Evolutionary conservation across 2,888 invertebrate species (phyloP).

Genomic region (Euplexia lucipara): DNA sequence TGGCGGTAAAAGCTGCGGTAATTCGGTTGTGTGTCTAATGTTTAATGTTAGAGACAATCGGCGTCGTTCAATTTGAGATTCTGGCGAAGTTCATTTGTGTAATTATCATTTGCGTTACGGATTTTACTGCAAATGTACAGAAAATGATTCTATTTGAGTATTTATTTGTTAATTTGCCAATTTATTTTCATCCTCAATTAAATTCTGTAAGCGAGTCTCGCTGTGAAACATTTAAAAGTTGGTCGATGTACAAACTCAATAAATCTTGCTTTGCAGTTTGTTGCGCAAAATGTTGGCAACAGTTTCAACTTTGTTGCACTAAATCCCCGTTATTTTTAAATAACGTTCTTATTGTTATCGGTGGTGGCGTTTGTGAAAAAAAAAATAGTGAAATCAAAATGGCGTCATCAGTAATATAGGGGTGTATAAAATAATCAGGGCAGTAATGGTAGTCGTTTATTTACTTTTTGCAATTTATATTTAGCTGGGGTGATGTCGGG

Average conservation of each 20-base stretch:
- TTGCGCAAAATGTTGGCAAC: slow-evolving; percentile 57
- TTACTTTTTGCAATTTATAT: slow-evolving; percentile 89
- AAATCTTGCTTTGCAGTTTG: slow-evolving; percentile 48
- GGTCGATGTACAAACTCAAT: slow-evolving; percentile 45
- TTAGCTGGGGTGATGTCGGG: slow-evolving; percentile 73
- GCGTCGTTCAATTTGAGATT: slow-evolving; percentile 13
- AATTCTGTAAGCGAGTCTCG: slow-evolving; percentile 46
- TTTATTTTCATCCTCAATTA: slow-evolving; percentile 29
- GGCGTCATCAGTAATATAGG: slow-evolving; percentile 79
- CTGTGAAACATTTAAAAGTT: slow-evolving; percentile 47
- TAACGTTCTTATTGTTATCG: slow-evolving; percentile 69
- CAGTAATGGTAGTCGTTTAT: slow-evolving; percentile 88
- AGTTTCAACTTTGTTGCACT: slow-evolving; percentile 46
- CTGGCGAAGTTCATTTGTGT: slow-evolving; percentile 18
- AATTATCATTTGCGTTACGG: slow-evolving; percentile 3
- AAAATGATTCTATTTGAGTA: slow-evolving; percentile 13
- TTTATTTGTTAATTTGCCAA: slow-evolving; percentile 20
- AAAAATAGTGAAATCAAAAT: slow-evolving; percentile 81
- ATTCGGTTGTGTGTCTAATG: slow-evolving; percentile 48
- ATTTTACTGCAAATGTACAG: slow-evolving; percentile 6
- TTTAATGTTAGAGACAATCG: slow-evolving; percentile 29
- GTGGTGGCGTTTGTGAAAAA: slow-evolving; percentile 46
- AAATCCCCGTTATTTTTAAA: slow-evolving; percentile 62
- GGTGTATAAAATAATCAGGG: slow-evolving; percentile 87
- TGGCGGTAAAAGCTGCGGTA: slow-evolving; percentile 58